Percentiles rank a stretch among this genome's conserved stretches.
Evolutionary conservation across 2,888 invertebrate species (phyloP).

Genomic region (Perizoma affinitatum): DNA sequence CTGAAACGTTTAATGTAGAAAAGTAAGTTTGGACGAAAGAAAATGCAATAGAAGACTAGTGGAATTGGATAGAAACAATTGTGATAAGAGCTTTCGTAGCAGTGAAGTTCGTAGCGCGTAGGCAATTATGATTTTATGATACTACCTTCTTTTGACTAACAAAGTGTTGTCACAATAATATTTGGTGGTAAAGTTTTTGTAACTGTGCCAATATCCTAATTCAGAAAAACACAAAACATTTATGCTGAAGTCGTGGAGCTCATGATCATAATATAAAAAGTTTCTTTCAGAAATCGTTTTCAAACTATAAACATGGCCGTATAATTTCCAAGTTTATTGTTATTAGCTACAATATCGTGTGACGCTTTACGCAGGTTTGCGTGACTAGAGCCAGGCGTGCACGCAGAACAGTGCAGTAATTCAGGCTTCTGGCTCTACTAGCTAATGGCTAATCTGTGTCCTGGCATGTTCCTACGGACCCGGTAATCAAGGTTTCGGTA

Average conservation of each 20-base stretch:
- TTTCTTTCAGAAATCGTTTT: conserved; percentile 34
- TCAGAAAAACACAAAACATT: too few relatives aligned
- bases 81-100: conserved; percentile 10
- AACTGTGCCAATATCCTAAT: too few relatives aligned
- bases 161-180: too few relatives aligned
- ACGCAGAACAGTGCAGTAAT: conserved; percentile 64
- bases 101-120: conserved; percentile 2
- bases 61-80: too few relatives aligned
- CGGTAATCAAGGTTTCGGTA: conserved; percentile 38
- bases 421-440: conserved; percentile 32
- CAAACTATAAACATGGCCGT: conserved; percentile 35
- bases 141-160: too few relatives aligned
- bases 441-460: conserved; percentile 24
- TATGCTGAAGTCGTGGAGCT: neutral
- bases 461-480: conserved; percentile 43
- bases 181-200: too few relatives aligned
- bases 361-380: conserved; percentile 51
- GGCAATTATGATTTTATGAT: too few relatives aligned
- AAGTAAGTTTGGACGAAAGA: neutral
- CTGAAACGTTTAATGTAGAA: conserved; percentile 15
- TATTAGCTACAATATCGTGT: conserved; percentile 42
- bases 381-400: conserved; percentile 52
- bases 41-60: neutral
- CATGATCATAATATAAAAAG: conserved; percentile 13
- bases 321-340: conserved; percentile 46